Evolutionary conservation across 2,113 vertebrate genomes (phyloP), one percentile per base, ranked within the genome.

Genomic region (Heterocephalus glaber): DNA sequence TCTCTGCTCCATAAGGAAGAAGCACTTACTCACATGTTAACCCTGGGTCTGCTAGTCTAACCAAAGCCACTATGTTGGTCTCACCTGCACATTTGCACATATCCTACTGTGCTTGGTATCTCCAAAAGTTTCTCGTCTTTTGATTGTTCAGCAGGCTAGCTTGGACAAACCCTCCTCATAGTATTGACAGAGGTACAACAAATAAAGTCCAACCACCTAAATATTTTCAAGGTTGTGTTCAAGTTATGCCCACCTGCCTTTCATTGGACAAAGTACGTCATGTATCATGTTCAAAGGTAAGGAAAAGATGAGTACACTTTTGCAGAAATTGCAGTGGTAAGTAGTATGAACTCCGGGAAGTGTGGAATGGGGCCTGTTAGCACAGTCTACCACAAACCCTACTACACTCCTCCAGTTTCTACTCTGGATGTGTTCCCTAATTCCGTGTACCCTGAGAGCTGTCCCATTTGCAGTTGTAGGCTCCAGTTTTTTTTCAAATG

Each of bases 401-500:
- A 20, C 3, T 77, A 33, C 44, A 61, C 30, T 68, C 6, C 16
- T 33, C 20, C 72, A 60, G 24, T 3, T 26, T 85, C 38, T 60
- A 7, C 22, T 35, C 5, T 77, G 41, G 11, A 30, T 89, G 52
- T 6, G 35, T 84, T 63, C 58, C 80, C n/a, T 85, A 63, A 20
- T 8, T n/a, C 60, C 3, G 0, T 24, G 8, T 58, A 35, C 2
- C 35, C 24, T 7, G 13, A 33, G 54, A 89, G 65, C 14, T 44
- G 35, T 70, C n/a, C 33, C 22, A 41, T 74, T 60, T 70, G 16
- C 56, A 54, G 79, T 0, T 88, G n/a, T 60, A 70, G 35, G 24
- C 38, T 90, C 87, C 84, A 58, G 80, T 81, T 89, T 86, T 49
- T n/a, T 94, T 85, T 93, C 74, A 60, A 83, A 88, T 20, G 54